A percentile compares a stretch with the other conserved stretches of the same genome.
phyloP scores from a whole-genome alignment of 2,888 invertebrate species.

The Orthosia cruda region DNA sequence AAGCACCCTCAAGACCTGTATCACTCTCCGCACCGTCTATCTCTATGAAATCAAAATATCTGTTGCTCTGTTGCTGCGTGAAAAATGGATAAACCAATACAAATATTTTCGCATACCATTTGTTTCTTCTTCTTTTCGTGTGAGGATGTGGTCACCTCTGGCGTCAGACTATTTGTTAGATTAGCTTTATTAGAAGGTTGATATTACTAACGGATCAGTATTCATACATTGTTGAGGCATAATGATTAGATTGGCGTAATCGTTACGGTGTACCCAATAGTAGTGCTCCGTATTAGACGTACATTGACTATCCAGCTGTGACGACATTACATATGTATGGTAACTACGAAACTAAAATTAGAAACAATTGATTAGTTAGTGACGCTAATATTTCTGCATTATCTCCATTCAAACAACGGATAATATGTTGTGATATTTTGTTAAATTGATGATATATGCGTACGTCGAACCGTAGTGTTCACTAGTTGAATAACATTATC shows the following conservation, averaged over 20 bases:
- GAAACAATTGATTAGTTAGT: slow-evolving; percentile 19
- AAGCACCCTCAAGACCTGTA: no score
- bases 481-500: slow-evolving; percentile 25
- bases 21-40: no score
- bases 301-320: slow-evolving; percentile 5
- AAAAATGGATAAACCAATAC: no score
- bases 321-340: not conserved
- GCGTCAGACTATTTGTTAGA: no score
- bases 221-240: not conserved
- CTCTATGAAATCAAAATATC: not conserved
- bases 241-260: not conserved
- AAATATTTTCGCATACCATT: no score
- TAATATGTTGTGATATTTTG: not conserved
- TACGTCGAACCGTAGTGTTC: slow-evolving; percentile 30
- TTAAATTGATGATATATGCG: slow-evolving; percentile 34
- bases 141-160: no score
- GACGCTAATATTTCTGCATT: not conserved
- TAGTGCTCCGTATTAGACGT: not conserved
- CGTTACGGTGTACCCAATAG: not conserved
- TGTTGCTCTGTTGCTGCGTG: no score
- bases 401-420: not conserved
- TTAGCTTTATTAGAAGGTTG: no score
- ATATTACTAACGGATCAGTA: no score
- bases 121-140: no score
- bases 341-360: slow-evolving; percentile 23